Evolutionary conservation across 2,113 vertebrate genomes (phyloP).

Genomic region (Hiodon alosoides): DNA sequence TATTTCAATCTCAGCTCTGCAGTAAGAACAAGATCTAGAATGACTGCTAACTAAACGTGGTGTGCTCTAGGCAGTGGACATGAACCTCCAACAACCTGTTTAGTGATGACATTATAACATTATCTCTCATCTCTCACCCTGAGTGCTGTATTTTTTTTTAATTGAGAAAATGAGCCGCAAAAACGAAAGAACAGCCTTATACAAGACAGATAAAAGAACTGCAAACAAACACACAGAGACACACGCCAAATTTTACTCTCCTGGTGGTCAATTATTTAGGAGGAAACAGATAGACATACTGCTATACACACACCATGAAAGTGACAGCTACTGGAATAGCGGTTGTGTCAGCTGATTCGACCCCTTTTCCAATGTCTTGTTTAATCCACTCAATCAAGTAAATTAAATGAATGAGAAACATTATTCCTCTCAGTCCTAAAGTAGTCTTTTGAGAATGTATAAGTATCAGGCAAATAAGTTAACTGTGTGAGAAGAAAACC

Average conservation of each 20-base stretch:
- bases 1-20: constrained; percentile 7
- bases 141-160: too few species aligned
- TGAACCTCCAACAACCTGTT: too few species aligned
- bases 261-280: too few species aligned
- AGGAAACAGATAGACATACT: neutral
- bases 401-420: neutral
- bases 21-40: neutral
- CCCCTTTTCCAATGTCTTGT: neutral
- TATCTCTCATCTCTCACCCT: too few species aligned
- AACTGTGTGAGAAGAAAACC: too few species aligned
- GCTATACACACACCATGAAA: constrained; percentile 15
- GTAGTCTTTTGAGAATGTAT: neutral
- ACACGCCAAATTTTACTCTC: too few species aligned
- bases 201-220: too few species aligned
- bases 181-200: too few species aligned
- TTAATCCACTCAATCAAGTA: neutral
- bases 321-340: constrained; percentile 11
- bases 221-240: too few species aligned
- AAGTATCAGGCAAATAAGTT: too few species aligned
- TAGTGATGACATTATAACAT: too few species aligned
- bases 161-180: too few species aligned
- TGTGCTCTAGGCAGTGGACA: neutral
- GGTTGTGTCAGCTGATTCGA: neutral
- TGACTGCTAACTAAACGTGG: constrained; percentile 3
- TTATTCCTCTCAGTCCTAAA: neutral